Evolutionary conservation across 2,888 invertebrate species (phyloP).

Genomic region (Apotomis turbidana): DNA sequence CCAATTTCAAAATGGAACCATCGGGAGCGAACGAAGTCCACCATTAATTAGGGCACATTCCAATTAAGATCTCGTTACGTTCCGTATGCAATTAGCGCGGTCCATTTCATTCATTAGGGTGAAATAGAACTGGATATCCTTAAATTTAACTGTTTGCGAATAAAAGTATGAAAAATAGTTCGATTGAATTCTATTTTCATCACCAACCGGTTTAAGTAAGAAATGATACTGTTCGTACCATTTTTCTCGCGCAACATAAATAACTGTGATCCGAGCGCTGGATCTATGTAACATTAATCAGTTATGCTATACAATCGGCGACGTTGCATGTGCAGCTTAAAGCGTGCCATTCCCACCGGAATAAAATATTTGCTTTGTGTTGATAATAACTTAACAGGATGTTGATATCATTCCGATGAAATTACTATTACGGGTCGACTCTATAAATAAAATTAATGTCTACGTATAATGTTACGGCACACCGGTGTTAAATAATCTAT

Average conservation of each 20-base stretch:
- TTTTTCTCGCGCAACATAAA: slow-evolving; percentile 37
- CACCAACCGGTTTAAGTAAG: slow-evolving; percentile 14
- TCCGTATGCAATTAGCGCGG: slow-evolving; percentile 78
- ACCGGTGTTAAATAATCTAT: slow-evolving; percentile 33
- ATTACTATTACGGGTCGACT: slow-evolving; percentile 20
- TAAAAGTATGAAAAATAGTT: too few species aligned
- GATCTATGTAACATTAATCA: slow-evolving; percentile 42
- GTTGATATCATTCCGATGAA: slow-evolving; percentile 42
- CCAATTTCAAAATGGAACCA: slow-evolving; percentile 75
- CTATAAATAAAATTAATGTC: slow-evolving; percentile 33
- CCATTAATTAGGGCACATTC: slow-evolving; percentile 81
- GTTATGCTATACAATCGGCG: slow-evolving; percentile 36
- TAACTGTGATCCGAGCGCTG: slow-evolving; percentile 23
- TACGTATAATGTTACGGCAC: slow-evolving; percentile 25
- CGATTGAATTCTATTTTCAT: slow-evolving; percentile 11
- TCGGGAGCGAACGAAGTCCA: slow-evolving; percentile 63
- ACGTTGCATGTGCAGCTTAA: slow-evolving; percentile 44
- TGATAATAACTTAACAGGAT: slow-evolving; percentile 47
- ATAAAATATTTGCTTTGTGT: slow-evolving; percentile 48
- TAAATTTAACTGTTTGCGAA: not conserved
- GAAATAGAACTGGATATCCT: slow-evolving; percentile 26
- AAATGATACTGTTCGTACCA: slow-evolving; percentile 21
- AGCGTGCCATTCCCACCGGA: slow-evolving; percentile 49
- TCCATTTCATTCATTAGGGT: slow-evolving; percentile 51
- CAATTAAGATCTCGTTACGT: slow-evolving; percentile 76